These are phyloP conservation scores for Scaptomyza cyrtandrae DNA, from an alignment of 2,888 invertebrate species.

Conservation along the genomic window DNA sequence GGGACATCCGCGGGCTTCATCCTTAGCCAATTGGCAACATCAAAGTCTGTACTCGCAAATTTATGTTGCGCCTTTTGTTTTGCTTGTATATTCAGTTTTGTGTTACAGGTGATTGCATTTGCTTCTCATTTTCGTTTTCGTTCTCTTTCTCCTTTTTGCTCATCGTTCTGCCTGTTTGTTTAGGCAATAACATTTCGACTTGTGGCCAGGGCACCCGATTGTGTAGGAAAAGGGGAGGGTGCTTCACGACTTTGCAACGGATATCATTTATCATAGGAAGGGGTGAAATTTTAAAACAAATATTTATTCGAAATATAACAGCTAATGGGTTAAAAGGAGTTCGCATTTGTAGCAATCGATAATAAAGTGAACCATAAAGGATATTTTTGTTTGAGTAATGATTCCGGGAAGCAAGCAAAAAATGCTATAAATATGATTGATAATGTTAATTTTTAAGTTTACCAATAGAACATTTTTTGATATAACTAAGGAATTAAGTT, in stretches of 20 bases:
- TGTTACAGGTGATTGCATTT: constrained; percentile 80
- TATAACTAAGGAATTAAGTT: not conserved
- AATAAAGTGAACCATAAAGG: not conserved
- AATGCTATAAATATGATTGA: not conserved
- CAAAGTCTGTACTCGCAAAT: constrained; percentile 66
- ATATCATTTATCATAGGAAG: constrained; percentile 25
- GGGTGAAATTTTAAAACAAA: constrained; percentile 48
- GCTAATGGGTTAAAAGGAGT: constrained; percentile 29
- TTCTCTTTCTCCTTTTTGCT: not conserved
- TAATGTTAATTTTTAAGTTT: not conserved
- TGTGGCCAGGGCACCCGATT: constrained; percentile 10
- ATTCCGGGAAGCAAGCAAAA: not conserved
- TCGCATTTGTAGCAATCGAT: constrained; percentile 16
- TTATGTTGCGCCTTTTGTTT: constrained; percentile 57
- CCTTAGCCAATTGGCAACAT: constrained; percentile 66
- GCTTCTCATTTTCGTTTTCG: constrained; percentile 7
- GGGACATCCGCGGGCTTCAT: constrained; percentile 43
- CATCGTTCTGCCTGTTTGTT: constrained; percentile 52
- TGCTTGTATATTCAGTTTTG: constrained; percentile 70
- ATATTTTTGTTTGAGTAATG: not conserved
- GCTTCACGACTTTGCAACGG: constrained; percentile 11
- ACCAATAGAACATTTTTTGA: not conserved
- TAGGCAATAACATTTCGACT: constrained; percentile 67
- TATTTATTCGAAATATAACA: constrained; percentile 55
- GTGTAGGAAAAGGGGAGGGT: not conserved